Percentiles rank a stretch among this genome's conserved stretches.
phyloP scores from a whole-genome alignment of 2,113 vertebrate genomes.

The Cairina moschata region DNA sequence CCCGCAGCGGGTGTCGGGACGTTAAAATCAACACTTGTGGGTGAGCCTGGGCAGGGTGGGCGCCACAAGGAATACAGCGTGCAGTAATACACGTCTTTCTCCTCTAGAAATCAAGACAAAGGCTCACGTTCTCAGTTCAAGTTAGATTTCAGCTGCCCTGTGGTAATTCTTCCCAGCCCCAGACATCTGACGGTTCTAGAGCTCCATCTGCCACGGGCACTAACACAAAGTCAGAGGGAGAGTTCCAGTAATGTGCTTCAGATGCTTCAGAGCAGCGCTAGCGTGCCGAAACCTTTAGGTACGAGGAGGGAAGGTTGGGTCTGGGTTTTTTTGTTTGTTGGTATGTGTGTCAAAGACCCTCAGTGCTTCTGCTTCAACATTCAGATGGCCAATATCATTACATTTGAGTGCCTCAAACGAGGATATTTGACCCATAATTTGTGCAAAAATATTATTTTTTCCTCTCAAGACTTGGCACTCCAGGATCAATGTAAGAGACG shows the following conservation, averaged over 20 bases:
- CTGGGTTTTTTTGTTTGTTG: neutral
- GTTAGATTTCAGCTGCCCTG: neutral
- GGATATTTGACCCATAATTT: neutral
- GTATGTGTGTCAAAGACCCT: fast-evolving
- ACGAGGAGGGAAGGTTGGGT: neutral
- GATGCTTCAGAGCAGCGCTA: neutral
- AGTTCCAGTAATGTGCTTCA: neutral
- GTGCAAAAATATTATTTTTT: neutral
- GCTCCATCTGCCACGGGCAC: neutral
- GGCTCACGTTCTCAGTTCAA: neutral
- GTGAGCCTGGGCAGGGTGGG: neutral
- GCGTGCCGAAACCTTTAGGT: neutral
- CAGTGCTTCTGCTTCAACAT: neutral
- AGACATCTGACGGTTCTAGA: neutral
- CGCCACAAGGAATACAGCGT: fast-evolving
- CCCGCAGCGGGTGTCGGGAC: neutral
- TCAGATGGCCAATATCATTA: neutral
- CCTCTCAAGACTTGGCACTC: too few species aligned
- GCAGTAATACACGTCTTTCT: neutral
- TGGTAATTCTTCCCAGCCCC: neutral
- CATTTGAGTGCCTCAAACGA: neutral
- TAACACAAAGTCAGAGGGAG: neutral
- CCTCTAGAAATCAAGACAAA: neutral
- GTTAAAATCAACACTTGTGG: too few species aligned
- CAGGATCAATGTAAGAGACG: neutral